Conservation (phyloP, 2,797 vertebrate genomes). For the Euphonia xanthogaster region DNA sequence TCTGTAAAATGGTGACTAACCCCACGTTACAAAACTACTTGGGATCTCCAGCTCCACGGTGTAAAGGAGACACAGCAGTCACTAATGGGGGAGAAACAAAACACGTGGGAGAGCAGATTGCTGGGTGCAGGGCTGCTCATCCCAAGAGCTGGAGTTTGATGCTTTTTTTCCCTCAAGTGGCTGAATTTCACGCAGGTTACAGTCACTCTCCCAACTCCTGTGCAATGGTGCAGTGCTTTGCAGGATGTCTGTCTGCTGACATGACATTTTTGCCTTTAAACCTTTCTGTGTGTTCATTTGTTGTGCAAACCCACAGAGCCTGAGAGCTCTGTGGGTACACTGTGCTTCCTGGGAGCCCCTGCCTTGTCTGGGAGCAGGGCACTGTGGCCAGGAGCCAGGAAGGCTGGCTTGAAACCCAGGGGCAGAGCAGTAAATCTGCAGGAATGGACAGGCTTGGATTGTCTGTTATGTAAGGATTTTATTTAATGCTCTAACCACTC, state of each 20-base stretch:
- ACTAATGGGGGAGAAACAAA: background rate
- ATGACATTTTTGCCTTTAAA: background rate
- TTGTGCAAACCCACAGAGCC: rapidly evolving
- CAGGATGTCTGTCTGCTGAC: background rate
- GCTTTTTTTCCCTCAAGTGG: background rate
- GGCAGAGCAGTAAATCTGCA: constrained; percentile 34
- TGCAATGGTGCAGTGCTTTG: background rate
- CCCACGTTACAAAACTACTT: background rate
- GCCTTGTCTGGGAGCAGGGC: background rate
- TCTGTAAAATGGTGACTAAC: background rate
- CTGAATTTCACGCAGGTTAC: background rate
- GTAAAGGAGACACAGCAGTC: background rate
- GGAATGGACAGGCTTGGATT: constrained; percentile 3
- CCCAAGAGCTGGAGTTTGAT: background rate
- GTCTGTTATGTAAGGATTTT: constrained; percentile 47
- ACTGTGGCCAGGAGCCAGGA: background rate
- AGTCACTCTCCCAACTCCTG: background rate
- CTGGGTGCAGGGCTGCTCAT: background rate
- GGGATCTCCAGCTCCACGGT: background rate
- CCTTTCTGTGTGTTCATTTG: background rate
- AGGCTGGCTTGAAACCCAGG: background rate
- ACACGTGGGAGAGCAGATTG: background rate
- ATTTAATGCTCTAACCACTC: constrained; percentile 41
- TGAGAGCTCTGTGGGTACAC: background rate
- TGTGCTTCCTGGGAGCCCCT: background rate